Conservation (phyloP, 2,797 vertebrate genomes). For the Mycteria americana region DNA sequence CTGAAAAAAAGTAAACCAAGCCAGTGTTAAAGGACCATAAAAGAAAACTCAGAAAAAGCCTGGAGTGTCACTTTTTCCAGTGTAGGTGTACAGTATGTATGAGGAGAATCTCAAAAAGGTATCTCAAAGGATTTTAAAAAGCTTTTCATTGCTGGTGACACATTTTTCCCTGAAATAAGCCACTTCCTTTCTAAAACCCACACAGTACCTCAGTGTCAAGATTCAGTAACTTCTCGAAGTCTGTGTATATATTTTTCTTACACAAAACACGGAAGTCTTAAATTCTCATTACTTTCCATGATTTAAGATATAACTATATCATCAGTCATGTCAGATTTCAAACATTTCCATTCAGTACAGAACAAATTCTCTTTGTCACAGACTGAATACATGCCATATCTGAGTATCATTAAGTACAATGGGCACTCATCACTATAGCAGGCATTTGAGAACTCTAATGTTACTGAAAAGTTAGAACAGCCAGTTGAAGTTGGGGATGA, state of each 20-base stretch:
- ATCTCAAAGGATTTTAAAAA: constrained; percentile 74
- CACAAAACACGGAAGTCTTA: constrained; percentile 52
- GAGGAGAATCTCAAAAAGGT: constrained; percentile 71
- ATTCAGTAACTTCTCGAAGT: constrained; percentile 51
- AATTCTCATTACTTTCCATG: constrained; percentile 48
- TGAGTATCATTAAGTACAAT: not conserved
- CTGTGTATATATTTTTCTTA: constrained; percentile 47
- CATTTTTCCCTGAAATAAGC: constrained; percentile 81
- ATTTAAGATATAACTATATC: constrained; percentile 33
- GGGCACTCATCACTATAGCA: not conserved
- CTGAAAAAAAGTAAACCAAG: not conserved
- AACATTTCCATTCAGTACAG: constrained; percentile 39
- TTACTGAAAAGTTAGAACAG: not conserved
- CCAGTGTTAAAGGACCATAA: constrained; percentile 1
- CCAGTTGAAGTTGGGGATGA: not conserved
- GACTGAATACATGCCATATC: not conserved
- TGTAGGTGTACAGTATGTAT: constrained; percentile 86
- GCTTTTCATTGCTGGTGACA: constrained; percentile 75
- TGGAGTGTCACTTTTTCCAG: constrained; percentile 89
- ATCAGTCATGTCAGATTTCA: not conserved
- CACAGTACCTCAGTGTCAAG: constrained; percentile 63
- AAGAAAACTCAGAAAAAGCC: constrained; percentile 63
- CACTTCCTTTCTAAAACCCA: constrained; percentile 88
- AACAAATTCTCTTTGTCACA: not conserved
- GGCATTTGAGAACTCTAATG: not conserved